Evolutionary conservation across 2,888 invertebrate species (phyloP), one percentile per base, ranked within the genome.

Genomic region (Acanthococcus lagerstroemiae): DNA sequence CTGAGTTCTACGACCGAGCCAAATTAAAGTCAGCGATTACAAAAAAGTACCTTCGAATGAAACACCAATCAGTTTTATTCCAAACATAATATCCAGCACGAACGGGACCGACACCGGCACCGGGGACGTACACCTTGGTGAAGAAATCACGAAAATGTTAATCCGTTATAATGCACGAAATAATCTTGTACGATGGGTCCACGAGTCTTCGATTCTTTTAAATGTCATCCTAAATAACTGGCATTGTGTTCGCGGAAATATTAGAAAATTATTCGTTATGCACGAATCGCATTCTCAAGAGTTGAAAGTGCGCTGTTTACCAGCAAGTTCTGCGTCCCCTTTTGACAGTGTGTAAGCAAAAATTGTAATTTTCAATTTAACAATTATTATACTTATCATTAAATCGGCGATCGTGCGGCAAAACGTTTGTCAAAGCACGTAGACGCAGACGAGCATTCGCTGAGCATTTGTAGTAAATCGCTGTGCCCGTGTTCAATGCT

Each of bases 221-320:
- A n/a, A n/a, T n/a, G n/a, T n/a, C n/a, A n/a, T n/a, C 22, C 52
- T 24, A 52, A 52, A 22, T 52, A 2, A 52, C 24, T 52, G 22
- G 24, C 52, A 52, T 52, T 52, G 52, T 52, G 24, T 52, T 52
- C 52, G 50, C 48, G 50, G 30, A 50, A 61, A 61, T 50, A 61
- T 61, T 50, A 50, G 61, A 61, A 61, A 61, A 61, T 61, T 27
- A 61, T 61, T 61, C 61, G 61, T 50, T 61, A 46, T 61, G 61
- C 61, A 61, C 61, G 61, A 61, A 50, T 30, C 21, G 50, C 26
- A 50, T 50, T 61, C 50, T 27, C 61, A 50, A 61, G 61, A 27
- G 30, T 61, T 24, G 61, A 61, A 61, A 61, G 61, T 61, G 30
- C 46, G 61, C 26, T 48, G 19, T 48, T 48, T 48, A 24, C 22